phyloP scores from a whole-genome alignment of 2,113 vertebrate species.

The Protobothrops flavoviridis region DNA sequence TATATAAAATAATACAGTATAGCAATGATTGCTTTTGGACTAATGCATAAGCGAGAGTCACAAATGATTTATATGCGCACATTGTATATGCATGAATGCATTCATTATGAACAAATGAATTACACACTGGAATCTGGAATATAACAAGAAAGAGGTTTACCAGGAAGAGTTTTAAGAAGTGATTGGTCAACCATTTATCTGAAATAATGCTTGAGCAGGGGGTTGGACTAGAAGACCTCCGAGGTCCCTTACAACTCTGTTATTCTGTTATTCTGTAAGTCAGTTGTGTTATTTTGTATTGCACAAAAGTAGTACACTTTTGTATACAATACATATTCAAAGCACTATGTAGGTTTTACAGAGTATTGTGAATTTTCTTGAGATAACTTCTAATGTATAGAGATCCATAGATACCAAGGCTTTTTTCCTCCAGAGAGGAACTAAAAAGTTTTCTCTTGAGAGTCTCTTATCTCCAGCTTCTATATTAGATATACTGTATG shows the following conservation, averaged over 20 bases:
- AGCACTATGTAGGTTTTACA: not conserved
- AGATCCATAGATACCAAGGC: not conserved
- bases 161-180: not conserved
- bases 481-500: not conserved
- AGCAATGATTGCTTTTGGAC: not conserved
- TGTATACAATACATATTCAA: not conserved
- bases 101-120: not conserved
- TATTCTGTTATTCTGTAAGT: not conserved
- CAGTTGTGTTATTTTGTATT: not conserved
- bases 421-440: not conserved
- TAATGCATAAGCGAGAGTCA: not conserved
- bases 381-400: not conserved
- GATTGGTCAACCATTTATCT: not conserved
- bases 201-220: not conserved
- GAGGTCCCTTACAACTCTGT: not conserved
- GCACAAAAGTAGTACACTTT: not conserved
- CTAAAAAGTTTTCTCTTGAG: not conserved
- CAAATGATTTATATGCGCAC: not conserved
- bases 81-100: not conserved
- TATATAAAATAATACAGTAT: conserved; percentile 2
- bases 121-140: not conserved
- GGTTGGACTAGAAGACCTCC: not conserved
- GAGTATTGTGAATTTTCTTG: not conserved
- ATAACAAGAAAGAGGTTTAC: not conserved
- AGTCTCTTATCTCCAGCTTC: not conserved